These are phyloP conservation scores for Xanthia togata DNA, from an alignment of 2,888 invertebrate genomes.

Conservation along the genomic window DNA sequence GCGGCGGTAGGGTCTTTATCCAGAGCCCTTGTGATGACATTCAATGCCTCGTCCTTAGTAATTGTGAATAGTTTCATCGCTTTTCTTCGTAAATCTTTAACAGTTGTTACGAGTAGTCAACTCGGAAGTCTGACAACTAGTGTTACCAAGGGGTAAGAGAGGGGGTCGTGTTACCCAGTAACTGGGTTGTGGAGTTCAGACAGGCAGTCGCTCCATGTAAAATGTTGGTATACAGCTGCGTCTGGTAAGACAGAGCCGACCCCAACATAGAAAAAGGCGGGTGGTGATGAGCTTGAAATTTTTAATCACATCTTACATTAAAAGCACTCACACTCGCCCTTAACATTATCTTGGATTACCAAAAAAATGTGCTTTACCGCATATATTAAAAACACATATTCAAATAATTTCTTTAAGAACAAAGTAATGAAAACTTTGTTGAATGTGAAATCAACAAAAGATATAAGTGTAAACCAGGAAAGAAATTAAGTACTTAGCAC, in stretches of 20 bases:
- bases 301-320: conserved; percentile 6
- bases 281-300: neutral
- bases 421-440: conserved; percentile 1
- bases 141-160: neutral
- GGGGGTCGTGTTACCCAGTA: neutral
- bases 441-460: conserved; percentile 14
- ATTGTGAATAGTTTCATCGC: neutral
- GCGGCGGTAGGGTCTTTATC: too few relatives aligned
- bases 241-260: neutral
- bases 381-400: neutral
- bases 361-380: neutral
- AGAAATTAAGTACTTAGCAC: neutral
- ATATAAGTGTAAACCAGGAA: neutral
- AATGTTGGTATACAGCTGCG: neutral
- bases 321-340: conserved; percentile 4
- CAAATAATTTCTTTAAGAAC: neutral
- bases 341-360: neutral
- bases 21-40: neutral
- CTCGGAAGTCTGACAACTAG: neutral
- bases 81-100: neutral
- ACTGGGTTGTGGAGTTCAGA: neutral
- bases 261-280: neutral
- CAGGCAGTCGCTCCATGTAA: neutral
- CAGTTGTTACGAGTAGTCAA: neutral
- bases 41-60: neutral